phyloP scores from a whole-genome alignment of 2,797 vertebrate genomes.

The Leptoclinus maculatus region DNA sequence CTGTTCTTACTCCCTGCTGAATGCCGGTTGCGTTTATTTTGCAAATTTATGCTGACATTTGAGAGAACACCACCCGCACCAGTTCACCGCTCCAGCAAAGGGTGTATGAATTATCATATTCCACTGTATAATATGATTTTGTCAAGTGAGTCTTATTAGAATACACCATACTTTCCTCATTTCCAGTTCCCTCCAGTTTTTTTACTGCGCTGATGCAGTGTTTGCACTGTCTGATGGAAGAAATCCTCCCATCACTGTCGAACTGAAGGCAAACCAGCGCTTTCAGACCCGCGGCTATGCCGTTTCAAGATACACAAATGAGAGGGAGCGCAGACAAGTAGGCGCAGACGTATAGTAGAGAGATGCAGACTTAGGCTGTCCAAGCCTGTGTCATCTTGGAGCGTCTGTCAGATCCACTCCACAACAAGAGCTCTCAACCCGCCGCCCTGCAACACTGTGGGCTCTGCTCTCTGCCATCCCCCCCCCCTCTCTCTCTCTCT shows the following conservation, averaged over 20 bases:
- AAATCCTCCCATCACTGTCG: slow-evolving; percentile 66
- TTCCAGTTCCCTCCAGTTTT: slow-evolving; percentile 51
- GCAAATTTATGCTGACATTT: slow-evolving; percentile 91
- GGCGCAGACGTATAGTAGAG: slow-evolving; percentile 58
- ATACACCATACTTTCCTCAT: slow-evolving; percentile 69
- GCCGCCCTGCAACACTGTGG: slow-evolving; percentile 55
- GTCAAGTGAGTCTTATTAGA: slow-evolving; percentile 83
- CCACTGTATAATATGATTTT: slow-evolving; percentile 84
- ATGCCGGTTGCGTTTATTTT: slow-evolving; percentile 84
- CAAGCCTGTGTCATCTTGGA: slow-evolving; percentile 71
- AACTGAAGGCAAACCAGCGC: slow-evolving; percentile 35
- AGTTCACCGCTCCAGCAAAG: slow-evolving; percentile 81
- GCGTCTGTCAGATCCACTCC: slow-evolving; percentile 82
- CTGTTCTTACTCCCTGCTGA: slow-evolving; percentile 79
- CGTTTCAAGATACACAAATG: slow-evolving; percentile 67
- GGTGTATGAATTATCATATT: slow-evolving; percentile 85
- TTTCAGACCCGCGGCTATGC: slow-evolving; percentile 53
- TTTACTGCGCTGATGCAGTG: slow-evolving; percentile 50
- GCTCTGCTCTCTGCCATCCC: slow-evolving; percentile 44
- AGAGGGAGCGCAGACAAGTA: slow-evolving; percentile 60
- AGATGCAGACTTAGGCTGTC: slow-evolving; percentile 69
- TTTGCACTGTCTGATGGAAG: slow-evolving; percentile 68
- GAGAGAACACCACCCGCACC: slow-evolving; percentile 83
- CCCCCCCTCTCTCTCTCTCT: slow-evolving; percentile 1
- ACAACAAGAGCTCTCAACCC: slow-evolving; percentile 71